These are phyloP conservation scores for Tetragnatha montana DNA, from an alignment of 2,888 invertebrate species.

Conservation along the genomic window DNA sequence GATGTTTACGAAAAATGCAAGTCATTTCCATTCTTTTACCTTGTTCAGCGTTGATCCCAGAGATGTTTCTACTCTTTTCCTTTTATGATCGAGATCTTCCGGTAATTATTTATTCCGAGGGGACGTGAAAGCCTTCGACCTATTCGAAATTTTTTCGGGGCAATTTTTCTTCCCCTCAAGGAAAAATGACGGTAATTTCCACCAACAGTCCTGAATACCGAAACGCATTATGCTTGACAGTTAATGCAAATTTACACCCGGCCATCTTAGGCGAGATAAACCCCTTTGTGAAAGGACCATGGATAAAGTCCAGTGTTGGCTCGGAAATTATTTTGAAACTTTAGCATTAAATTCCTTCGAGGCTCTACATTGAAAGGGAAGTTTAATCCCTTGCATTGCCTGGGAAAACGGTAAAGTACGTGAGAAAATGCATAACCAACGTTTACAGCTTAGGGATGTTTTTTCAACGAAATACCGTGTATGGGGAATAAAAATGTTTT, in stretches of 20 bases:
- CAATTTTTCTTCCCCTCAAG: background rate
- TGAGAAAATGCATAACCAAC: background rate
- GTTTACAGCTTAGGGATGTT: background rate
- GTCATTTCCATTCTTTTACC: background rate
- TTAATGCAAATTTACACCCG: slow-evolving; percentile 16
- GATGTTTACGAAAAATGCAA: background rate
- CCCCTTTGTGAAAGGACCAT: background rate
- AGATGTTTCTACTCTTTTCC: background rate
- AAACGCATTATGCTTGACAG: slow-evolving; percentile 17
- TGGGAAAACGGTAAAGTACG: slow-evolving; percentile 7
- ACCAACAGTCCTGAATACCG: background rate
- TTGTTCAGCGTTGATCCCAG: background rate
- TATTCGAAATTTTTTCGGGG: background rate
- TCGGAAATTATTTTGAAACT: slow-evolving; percentile 22
- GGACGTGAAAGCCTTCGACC: background rate
- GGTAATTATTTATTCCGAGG: slow-evolving; percentile 17
- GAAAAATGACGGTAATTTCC: background rate
- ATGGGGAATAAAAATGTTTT: background rate
- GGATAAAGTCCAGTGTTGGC: background rate
- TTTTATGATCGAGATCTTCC: slow-evolving; percentile 1
- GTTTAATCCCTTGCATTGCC: slow-evolving; percentile 10
- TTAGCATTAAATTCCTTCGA: background rate
- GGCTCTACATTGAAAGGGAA: slow-evolving; percentile 13
- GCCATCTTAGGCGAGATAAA: background rate
- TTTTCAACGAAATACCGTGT: background rate